Evolutionary conservation across 2,113 vertebrate species (phyloP).

Genomic region (Dromas ardeola): DNA sequence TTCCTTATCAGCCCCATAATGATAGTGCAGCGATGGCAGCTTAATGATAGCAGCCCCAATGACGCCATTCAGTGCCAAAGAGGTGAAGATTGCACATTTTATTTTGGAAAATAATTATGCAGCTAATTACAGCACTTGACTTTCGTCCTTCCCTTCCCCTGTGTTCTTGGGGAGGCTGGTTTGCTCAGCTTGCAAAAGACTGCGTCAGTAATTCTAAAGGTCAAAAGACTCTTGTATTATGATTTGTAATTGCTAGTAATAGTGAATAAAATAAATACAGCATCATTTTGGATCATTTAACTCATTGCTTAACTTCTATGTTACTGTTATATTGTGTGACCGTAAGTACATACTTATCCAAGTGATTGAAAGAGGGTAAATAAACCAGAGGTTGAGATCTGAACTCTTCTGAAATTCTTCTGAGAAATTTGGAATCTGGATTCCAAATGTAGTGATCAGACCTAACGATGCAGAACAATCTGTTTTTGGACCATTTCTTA

Average conservation of each 20-base stretch:
- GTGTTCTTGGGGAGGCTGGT: constrained; percentile 38
- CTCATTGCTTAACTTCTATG: not conserved
- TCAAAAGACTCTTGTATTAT: constrained; percentile 47
- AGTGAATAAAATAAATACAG: constrained; percentile 6
- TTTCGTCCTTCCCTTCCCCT: constrained; percentile 39
- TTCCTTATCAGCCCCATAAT: constrained; percentile 48
- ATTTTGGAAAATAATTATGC: constrained; percentile 71
- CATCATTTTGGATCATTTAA: not conserved
- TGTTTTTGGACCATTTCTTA: accelerated
- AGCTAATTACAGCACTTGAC: constrained; percentile 73
- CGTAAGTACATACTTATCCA: accelerated
- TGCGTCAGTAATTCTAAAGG: constrained; percentile 43
- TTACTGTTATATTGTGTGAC: not conserved
- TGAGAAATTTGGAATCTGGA: not conserved
- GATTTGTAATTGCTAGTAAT: constrained; percentile 52
- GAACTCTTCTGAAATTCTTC: not conserved
- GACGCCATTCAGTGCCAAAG: constrained; percentile 51
- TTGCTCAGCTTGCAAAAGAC: constrained; percentile 50
- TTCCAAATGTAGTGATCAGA: not conserved
- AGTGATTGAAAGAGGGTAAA: not conserved
- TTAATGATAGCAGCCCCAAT: constrained; percentile 49
- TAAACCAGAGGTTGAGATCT: not conserved
- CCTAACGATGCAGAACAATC: accelerated
- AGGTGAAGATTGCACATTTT: constrained; percentile 65
- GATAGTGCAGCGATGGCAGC: constrained; percentile 42